phyloP scores from a whole-genome alignment of 2,113 vertebrate species.

The Chaetops frenatus region DNA sequence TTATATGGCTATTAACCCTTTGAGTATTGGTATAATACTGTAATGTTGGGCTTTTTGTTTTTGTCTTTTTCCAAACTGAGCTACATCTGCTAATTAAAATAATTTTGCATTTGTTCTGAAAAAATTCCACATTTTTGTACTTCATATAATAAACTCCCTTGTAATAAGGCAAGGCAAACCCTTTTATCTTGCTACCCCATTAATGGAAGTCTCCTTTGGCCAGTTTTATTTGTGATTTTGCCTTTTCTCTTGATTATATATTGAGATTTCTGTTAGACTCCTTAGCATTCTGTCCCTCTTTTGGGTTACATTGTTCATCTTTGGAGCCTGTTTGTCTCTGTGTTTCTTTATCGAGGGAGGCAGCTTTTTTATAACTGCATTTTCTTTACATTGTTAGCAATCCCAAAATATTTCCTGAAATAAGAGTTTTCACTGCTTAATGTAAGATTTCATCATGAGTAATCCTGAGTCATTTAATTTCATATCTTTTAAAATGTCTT shows the following conservation, averaged over 20 bases:
- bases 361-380: not conserved
- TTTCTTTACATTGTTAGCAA: not conserved
- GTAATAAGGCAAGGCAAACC: not conserved
- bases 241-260: not conserved
- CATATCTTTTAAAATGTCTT: constrained; percentile 32
- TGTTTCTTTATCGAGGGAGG: not conserved
- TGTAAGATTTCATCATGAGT: constrained; percentile 2
- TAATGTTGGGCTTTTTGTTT: not conserved
- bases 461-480: constrained; percentile 54
- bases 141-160: not conserved
- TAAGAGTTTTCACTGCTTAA: not conserved
- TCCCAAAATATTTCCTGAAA: not conserved
- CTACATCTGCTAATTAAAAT: not conserved
- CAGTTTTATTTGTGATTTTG: not conserved
- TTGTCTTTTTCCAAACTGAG: not conserved
- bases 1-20: not conserved
- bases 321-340: not conserved
- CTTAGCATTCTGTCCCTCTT: not conserved
- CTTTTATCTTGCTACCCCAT: constrained; percentile 4
- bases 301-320: not conserved
- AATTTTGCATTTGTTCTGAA: not conserved
- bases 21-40: not conserved
- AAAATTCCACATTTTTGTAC: not conserved
- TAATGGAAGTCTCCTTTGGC: constrained; percentile 12
- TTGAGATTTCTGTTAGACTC: not conserved